Base-by-base conservation (phyloP, 2,888 invertebrate species). In the Lagria hirta region DNA sequence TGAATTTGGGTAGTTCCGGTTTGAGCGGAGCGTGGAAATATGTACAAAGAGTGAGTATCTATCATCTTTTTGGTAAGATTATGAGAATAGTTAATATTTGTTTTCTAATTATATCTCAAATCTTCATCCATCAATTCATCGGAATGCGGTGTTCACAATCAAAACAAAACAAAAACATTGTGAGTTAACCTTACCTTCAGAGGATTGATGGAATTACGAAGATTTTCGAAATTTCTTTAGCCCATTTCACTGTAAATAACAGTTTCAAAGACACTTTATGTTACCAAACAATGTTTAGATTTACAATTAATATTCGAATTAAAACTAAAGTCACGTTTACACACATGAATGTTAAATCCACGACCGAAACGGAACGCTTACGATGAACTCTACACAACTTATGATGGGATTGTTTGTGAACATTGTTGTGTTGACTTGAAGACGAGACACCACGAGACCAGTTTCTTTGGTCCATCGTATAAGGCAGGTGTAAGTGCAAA, bases 71-170 rank as follows among this genome's bases (percentile, higher is more conserved):
- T n/a, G n/a, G n/a, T n/a, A n/a, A n/a, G n/a, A n/a, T n/a, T n/a
- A n/a, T n/a, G n/a, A n/a, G n/a, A n/a, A n/a, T n/a, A n/a, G n/a
- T n/a, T 18, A 24, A 38, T 45, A 45, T 45, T 45, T 45, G 45
- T 33, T 40, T 45, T 40, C 40, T 45, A 45, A 45, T 45, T 45
- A 45, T 36, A 45, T 45, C 45, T 40, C 38, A 40, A 45, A 45
- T 45, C 33, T 8, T 38, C 45, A 46, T 46, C 46, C 41, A 46
- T 46, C 28, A 24, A 34, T 15, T 23, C 29, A 20, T 35, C 35
- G 46, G 46, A 46, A 46, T 46, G 46, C 36, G 42, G 42, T 36
- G n/a, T n/a, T 30, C 20, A 34, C 36, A 41, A 46, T 46, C 46
- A 42, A 46, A 46, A 46, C 35, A 46, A 46, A 46, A 45, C 45